These are phyloP conservation scores for Hylia prasina DNA, from an alignment of 2,113 vertebrate genomes.

Conservation along the genomic window DNA sequence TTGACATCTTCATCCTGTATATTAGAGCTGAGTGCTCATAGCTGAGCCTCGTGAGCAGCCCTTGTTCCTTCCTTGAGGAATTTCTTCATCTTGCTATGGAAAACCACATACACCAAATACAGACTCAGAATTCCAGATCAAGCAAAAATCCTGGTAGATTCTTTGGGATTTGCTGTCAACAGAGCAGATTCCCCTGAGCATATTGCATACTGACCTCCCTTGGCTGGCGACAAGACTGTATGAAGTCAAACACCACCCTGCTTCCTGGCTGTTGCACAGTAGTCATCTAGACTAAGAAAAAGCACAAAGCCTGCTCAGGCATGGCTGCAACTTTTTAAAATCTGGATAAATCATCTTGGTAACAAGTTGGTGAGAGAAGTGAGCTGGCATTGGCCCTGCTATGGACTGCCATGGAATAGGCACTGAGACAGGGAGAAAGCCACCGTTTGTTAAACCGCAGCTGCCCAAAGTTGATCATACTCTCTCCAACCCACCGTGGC, in stretches of 20 bases:
- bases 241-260: background rate
- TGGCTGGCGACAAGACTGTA: background rate
- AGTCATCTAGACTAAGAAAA: background rate
- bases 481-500: rapidly evolving
- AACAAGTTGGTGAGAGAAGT: background rate
- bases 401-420: background rate
- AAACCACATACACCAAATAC: background rate
- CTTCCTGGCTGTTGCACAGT: background rate
- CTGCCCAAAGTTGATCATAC: background rate
- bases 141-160: background rate
- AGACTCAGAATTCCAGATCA: background rate
- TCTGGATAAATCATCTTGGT: background rate
- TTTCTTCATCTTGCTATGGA: background rate
- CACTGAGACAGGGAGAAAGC: background rate
- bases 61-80: background rate
- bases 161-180: background rate
- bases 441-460: background rate
- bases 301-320: background rate
- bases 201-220: rapidly evolving
- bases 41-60: background rate
- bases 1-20: background rate
- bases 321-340: background rate
- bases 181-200: background rate
- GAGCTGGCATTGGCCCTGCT: background rate
- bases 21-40: background rate